Evolutionary conservation across 2,888 invertebrate species (phyloP).

Genomic region (Amiota minor): DNA sequence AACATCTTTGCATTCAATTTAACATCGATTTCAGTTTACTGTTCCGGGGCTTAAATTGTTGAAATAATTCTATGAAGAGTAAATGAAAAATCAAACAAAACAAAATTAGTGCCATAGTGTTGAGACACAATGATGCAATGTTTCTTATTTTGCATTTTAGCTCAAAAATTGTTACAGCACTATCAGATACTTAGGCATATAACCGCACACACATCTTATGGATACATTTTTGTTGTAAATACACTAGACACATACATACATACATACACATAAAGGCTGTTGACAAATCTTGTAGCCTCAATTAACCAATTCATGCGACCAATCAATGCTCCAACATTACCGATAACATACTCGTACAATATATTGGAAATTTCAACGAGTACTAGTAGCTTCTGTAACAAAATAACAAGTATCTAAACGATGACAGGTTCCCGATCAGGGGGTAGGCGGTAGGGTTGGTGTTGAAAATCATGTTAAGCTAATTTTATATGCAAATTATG

Average conservation of each 20-base stretch:
- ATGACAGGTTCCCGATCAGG: too few species aligned
- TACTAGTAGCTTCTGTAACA: not conserved
- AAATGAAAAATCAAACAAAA: not conserved
- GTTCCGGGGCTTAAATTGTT: too few species aligned
- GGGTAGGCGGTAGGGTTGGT: not conserved
- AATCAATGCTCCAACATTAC: not conserved
- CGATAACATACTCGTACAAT: constrained; percentile 2
- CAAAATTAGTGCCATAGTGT: not conserved
- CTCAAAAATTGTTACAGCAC: constrained; percentile 2
- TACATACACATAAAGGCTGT: not conserved
- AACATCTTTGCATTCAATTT: constrained; percentile 6
- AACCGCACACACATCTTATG: not conserved
- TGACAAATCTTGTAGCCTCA: constrained; percentile 23
- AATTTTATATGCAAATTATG: constrained; percentile 67
- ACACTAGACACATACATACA: not conserved
- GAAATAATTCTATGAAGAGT: not conserved
- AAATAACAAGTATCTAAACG: not conserved
- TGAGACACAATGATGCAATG: not conserved
- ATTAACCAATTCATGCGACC: constrained; percentile 22
- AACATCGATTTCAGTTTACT: too few species aligned
- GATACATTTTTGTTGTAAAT: constrained; percentile 6
- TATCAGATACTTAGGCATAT: not conserved
- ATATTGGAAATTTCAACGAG: not conserved
- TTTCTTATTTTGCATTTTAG: not conserved
- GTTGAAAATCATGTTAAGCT: constrained; percentile 58